These are phyloP conservation scores for Peromyscus leucopus DNA, from an alignment of 2,113 vertebrate species.

Conservation along the genomic window DNA sequence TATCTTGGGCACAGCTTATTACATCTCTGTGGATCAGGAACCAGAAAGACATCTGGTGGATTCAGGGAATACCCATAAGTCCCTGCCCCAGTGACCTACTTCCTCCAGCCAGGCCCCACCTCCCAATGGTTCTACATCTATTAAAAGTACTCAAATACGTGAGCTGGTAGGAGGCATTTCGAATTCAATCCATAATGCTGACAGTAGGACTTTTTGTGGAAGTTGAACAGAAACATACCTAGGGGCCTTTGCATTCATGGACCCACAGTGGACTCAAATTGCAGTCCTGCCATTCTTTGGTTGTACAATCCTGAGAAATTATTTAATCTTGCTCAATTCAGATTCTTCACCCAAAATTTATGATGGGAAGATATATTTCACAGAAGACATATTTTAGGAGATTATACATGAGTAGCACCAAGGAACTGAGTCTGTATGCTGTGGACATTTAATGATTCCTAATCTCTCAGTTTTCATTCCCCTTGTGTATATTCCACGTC, in stretches of 20 bases:
- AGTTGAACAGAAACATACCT: neutral
- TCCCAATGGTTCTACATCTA: neutral
- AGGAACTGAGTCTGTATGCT: neutral
- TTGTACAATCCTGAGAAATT: neutral
- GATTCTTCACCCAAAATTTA: neutral
- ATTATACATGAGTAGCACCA: neutral
- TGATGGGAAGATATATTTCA: neutral
- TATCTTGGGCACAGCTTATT: neutral
- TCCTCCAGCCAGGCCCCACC: neutral
- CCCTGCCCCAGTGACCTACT: neutral
- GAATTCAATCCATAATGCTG: neutral
- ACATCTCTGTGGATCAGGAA: neutral
- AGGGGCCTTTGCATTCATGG: neutral
- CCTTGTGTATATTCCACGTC: conserved; percentile 25
- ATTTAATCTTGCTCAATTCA: neutral
- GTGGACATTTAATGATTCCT: neutral
- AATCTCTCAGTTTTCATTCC: conserved; percentile 41
- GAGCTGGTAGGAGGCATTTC: neutral
- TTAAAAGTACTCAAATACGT: neutral
- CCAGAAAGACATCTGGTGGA: neutral
- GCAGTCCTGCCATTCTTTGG: neutral
- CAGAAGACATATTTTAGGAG: neutral
- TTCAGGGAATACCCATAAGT: neutral
- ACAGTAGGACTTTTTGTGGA: neutral
- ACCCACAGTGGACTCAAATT: neutral